phyloP scores from a whole-genome alignment of 2,888 invertebrate genomes.

The Halocaridina rubra region DNA sequence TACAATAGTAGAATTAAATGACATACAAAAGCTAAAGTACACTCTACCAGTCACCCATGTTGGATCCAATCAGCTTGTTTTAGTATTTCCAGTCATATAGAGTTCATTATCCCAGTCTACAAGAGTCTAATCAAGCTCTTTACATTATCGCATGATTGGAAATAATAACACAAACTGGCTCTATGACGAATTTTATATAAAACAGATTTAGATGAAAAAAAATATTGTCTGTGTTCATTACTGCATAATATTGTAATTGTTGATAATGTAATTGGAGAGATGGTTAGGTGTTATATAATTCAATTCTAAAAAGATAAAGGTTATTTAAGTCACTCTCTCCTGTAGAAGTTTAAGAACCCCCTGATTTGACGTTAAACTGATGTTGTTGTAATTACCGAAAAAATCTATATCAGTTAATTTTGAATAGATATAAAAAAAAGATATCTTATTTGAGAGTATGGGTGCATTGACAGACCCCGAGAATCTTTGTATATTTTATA shows the following conservation, averaged over 20 bases:
- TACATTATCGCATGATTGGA: no score
- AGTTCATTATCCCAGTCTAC: no score
- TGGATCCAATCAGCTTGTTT: no score
- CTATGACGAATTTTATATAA: no score
- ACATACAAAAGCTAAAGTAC: no score
- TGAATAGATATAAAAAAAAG: constrained; percentile 16
- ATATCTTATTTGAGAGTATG: not conserved
- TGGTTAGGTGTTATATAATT: not conserved
- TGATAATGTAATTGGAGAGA: not conserved
- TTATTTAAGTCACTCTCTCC: not conserved
- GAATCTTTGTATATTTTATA: constrained; percentile 25
- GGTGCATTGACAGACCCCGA: not conserved
- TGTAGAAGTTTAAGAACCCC: not conserved
- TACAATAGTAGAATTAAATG: no score
- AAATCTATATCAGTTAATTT: not conserved
- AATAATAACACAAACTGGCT: no score
- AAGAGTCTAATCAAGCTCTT: no score
- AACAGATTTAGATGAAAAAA: not conserved
- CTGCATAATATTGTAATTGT: not conserved
- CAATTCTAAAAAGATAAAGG: not conserved
- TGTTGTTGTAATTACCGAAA: not conserved
- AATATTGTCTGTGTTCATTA: not conserved
- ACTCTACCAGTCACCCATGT: no score
- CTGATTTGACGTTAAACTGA: no score
- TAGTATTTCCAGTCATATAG: no score